Evolutionary conservation across 2,888 invertebrate species (phyloP).

Genomic region (Calliphora vomitoria): DNA sequence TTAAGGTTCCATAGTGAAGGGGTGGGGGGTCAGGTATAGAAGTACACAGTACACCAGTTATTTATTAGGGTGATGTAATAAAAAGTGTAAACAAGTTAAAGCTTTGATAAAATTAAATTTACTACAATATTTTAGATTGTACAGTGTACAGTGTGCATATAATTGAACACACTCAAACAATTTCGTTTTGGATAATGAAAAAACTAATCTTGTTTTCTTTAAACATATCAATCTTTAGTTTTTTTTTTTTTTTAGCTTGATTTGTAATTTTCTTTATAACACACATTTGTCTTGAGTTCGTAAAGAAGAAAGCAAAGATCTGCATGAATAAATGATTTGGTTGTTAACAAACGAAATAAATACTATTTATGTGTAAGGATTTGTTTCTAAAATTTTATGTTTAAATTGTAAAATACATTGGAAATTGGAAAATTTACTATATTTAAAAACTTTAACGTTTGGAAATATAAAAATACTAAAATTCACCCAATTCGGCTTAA

Average conservation of each 20-base stretch:
- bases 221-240: slow-evolving; percentile 27
- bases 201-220: slow-evolving; percentile 20
- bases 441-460: too few species aligned
- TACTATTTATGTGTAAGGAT: too few species aligned
- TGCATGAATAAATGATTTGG: too few species aligned
- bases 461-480: too few species aligned
- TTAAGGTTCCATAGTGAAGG: background rate
- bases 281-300: slow-evolving; percentile 20
- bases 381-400: too few species aligned
- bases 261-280: slow-evolving; percentile 18
- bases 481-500: too few species aligned
- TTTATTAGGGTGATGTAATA: slow-evolving; percentile 61
- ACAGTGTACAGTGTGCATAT: background rate
- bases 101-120: slow-evolving; percentile 54
- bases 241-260: slow-evolving; percentile 9
- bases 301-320: background rate
- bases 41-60: slow-evolving; percentile 12
- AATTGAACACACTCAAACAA: slow-evolving; percentile 1
- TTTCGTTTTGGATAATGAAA: slow-evolving; percentile 21
- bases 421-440: too few species aligned
- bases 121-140: slow-evolving; percentile 13
- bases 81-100: slow-evolving; percentile 60
- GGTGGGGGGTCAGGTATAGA: background rate
- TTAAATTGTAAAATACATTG: too few species aligned
- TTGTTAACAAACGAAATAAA: too few species aligned